Conservation (phyloP, 2,113 vertebrate genomes). For the Oncorhynchus masou region DNA sequence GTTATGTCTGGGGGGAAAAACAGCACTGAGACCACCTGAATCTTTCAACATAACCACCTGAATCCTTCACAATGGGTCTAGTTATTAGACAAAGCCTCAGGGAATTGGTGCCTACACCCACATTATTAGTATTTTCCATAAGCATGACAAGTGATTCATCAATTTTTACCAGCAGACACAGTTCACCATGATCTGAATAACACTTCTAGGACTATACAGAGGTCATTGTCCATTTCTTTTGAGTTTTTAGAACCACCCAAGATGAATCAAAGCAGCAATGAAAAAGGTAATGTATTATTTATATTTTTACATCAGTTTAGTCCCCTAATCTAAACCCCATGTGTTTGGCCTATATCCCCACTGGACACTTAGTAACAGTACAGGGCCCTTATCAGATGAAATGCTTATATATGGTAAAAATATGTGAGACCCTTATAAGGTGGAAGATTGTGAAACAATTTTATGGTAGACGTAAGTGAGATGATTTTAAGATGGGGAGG, state of each 20-base stretch:
- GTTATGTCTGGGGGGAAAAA: constrained; percentile 36
- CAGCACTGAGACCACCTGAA: neutral
- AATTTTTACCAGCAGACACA: neutral
- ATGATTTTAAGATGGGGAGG: constrained; percentile 19
- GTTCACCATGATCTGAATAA: neutral
- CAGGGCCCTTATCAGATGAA: neutral
- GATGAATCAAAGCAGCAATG: neutral
- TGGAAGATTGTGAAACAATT: constrained; percentile 36
- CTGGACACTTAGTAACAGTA: neutral
- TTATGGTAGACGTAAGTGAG: constrained; percentile 14
- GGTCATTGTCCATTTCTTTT: neutral
- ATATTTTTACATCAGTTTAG: neutral
- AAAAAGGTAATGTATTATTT: neutral
- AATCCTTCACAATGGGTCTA: neutral
- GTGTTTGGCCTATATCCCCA: neutral
- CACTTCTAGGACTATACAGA: neutral
- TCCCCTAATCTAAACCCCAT: neutral
- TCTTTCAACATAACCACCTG: neutral
- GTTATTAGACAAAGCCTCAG: constrained; percentile 11
- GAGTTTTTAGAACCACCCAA: neutral
- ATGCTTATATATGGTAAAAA: constrained; percentile 64
- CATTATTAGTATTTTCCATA: neutral
- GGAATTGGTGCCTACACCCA: neutral
- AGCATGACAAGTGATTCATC: constrained; percentile 4
- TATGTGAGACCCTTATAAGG: constrained; percentile 35